Evolutionary conservation across 2,113 vertebrate species (phyloP).

Genomic region (Zeus faber): DNA sequence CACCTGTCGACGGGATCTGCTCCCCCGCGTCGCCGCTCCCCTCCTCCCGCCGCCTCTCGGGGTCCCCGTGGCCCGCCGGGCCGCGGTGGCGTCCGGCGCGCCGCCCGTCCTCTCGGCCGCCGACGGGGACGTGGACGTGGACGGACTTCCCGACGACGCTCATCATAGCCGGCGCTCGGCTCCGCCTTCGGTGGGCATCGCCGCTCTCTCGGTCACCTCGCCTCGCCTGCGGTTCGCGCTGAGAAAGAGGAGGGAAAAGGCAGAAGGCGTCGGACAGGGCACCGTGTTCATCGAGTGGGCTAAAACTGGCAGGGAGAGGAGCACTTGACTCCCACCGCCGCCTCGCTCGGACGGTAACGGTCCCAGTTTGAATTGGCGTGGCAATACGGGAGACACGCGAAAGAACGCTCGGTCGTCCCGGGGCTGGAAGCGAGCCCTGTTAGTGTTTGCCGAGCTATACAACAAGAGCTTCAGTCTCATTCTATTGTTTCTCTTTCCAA

Average conservation of each 20-base stretch:
- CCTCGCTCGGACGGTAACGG: constrained; percentile 30
- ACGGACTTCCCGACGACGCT: constrained; percentile 55
- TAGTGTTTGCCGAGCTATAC: constrained; percentile 49
- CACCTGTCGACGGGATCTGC: too few relatives aligned
- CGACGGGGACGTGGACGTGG: constrained; percentile 34
- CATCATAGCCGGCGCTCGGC: constrained; percentile 66
- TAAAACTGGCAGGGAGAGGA: too few relatives aligned
- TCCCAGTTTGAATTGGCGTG: constrained; percentile 38
- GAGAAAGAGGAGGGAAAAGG: too few relatives aligned
- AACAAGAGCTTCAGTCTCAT: constrained; percentile 51
- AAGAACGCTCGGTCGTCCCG: constrained; percentile 16
- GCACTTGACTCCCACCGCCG: constrained; percentile 17
- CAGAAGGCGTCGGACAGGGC: too few relatives aligned
- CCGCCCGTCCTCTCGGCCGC: constrained; percentile 32
- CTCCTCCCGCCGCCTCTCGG: constrained; percentile 46
- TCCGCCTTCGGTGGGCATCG: constrained; percentile 31
- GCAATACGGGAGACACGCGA: constrained; percentile 25
- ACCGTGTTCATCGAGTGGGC: too few relatives aligned
- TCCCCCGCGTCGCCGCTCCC: neutral
- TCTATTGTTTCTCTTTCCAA: constrained; percentile 48
- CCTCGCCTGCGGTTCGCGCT: constrained; percentile 28
- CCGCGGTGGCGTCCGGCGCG: constrained; percentile 50
- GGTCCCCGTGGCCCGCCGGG: constrained; percentile 37
- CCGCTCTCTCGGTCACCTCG: constrained; percentile 39
- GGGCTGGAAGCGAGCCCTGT: constrained; percentile 42